Evolutionary conservation across 2,888 invertebrate species (phyloP).

Genomic region (Dione juno): DNA sequence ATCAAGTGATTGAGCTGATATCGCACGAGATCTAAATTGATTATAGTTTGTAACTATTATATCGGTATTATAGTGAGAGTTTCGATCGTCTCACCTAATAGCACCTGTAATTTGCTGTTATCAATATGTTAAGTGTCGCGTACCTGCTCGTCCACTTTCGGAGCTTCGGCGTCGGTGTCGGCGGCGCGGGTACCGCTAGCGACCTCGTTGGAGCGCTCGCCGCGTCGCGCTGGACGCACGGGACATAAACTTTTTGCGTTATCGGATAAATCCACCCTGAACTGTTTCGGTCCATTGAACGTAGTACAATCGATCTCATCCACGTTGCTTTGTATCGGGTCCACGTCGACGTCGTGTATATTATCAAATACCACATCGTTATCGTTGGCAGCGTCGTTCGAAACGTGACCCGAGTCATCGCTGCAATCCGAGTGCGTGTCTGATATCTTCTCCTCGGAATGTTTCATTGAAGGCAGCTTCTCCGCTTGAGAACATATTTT

Average conservation of each 20-base stretch:
- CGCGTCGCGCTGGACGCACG: slow-evolving; percentile 76
- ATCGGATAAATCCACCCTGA: slow-evolving; percentile 70
- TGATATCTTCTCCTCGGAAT: slow-evolving; percentile 78
- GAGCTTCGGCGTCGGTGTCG: slow-evolving; percentile 63
- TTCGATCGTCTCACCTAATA: slow-evolving; percentile 18
- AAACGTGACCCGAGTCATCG: slow-evolving; percentile 92
- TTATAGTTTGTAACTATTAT: slow-evolving; percentile 27
- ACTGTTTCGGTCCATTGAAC: slow-evolving; percentile 69
- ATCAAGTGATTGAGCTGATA: slow-evolving; percentile 23
- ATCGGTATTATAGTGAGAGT: slow-evolving; percentile 21
- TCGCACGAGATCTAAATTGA: slow-evolving; percentile 22
- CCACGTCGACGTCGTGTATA: slow-evolving; percentile 64
- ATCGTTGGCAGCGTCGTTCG: slow-evolving; percentile 91
- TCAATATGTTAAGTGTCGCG: slow-evolving; percentile 80
- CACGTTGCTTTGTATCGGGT: slow-evolving; percentile 54
- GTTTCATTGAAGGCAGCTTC: slow-evolving; percentile 70
- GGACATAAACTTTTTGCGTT: slow-evolving; percentile 74
- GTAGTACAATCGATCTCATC: slow-evolving; percentile 75
- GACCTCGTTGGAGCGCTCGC: slow-evolving; percentile 79
- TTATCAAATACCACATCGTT: slow-evolving; percentile 79
- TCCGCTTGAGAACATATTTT: slow-evolving; percentile 70
- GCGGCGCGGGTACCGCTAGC: slow-evolving; percentile 78
- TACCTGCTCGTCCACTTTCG: slow-evolving; percentile 83
- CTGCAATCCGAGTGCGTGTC: slow-evolving; percentile 88
- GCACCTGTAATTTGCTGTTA: slow-evolving; percentile 73